These are phyloP conservation scores for Pegoplata infirma DNA, from an alignment of 2,888 invertebrate species.

Conservation along the genomic window DNA sequence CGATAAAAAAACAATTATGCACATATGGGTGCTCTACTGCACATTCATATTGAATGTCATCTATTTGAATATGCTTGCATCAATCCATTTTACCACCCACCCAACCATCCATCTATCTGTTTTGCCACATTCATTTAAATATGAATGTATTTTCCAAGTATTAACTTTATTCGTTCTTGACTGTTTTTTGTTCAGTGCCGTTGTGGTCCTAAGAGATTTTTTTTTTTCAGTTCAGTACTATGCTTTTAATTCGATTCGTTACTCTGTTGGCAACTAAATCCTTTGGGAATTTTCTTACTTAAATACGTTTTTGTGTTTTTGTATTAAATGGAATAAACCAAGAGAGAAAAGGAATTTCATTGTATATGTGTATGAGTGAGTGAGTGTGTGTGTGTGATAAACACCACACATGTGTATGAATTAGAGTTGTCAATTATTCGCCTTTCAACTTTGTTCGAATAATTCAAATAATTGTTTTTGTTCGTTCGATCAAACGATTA, in stretches of 20 bases:
- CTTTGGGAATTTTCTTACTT: slow-evolving; percentile 66
- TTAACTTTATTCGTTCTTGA: slow-evolving; percentile 41
- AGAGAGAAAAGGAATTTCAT: slow-evolving; percentile 33
- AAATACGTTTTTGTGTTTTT: slow-evolving; percentile 61
- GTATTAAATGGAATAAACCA: slow-evolving; percentile 47
- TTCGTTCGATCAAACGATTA: too few relatives aligned
- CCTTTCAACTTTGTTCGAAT: too few relatives aligned
- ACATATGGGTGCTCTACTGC: too few relatives aligned
- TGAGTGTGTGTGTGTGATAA: background rate
- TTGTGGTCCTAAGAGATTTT: slow-evolving; percentile 66
- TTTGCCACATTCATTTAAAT: background rate
- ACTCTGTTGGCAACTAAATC: slow-evolving; percentile 72
- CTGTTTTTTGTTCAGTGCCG: too few relatives aligned
- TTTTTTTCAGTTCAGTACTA: slow-evolving; percentile 59
- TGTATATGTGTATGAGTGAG: slow-evolving; percentile 3
- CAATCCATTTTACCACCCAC: too few relatives aligned
- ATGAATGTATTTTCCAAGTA: slow-evolving; percentile 38
- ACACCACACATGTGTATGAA: too few relatives aligned
- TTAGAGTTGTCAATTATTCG: too few relatives aligned
- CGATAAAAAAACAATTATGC: too few relatives aligned
- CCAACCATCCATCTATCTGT: background rate
- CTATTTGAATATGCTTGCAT: slow-evolving; percentile 19
- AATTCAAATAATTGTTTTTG: too few relatives aligned
- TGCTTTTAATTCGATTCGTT: slow-evolving; percentile 78
- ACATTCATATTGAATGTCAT: slow-evolving; percentile 48